These are phyloP conservation scores for Corydoras maculifer DNA, from an alignment of 2,113 vertebrate genomes.

Conservation along the genomic window DNA sequence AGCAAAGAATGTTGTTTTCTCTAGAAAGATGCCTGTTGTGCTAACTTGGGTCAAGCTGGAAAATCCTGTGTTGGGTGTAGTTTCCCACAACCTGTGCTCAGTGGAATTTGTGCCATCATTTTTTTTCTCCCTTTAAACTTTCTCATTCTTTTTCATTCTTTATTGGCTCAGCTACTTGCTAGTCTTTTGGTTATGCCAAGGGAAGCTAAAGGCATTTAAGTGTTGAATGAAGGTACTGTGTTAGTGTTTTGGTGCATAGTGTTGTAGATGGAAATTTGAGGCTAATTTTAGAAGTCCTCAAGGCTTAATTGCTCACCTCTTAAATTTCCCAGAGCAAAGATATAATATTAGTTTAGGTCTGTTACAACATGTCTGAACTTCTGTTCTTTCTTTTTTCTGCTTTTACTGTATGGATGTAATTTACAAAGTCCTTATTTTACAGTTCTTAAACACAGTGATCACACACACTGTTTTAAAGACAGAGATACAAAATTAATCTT, in stretches of 20 bases:
- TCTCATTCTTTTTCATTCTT: not conserved
- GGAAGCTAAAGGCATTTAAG: not conserved
- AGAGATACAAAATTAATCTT: too few relatives aligned
- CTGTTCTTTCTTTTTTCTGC: slow-evolving; percentile 13
- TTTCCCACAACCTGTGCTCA: slow-evolving; percentile 38
- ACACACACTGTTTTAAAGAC: not conserved
- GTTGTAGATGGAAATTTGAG: not conserved
- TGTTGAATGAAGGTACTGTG: not conserved
- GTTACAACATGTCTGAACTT: slow-evolving; percentile 10
- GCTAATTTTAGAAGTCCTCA: not conserved
- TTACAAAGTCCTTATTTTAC: slow-evolving; percentile 9
- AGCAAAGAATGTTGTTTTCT: too few relatives aligned
- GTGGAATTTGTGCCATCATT: slow-evolving; percentile 12
- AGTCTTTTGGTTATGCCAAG: not conserved
- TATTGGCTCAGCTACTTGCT: not conserved
- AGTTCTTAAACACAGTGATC: not conserved
- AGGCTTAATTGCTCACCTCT: not conserved
- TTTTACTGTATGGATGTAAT: slow-evolving; percentile 30
- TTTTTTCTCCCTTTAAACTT: slow-evolving; percentile 5
- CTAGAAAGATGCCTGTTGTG: not conserved
- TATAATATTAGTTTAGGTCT: not conserved
- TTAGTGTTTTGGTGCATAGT: not conserved
- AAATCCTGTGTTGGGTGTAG: slow-evolving; percentile 30
- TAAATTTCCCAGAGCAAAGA: not conserved
- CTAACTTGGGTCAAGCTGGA: slow-evolving; percentile 20